Evolutionary conservation across 2,797 vertebrate genomes (phyloP), one percentile per base, ranked within the genome.

Genomic region (Jordanella pulchra): DNA sequence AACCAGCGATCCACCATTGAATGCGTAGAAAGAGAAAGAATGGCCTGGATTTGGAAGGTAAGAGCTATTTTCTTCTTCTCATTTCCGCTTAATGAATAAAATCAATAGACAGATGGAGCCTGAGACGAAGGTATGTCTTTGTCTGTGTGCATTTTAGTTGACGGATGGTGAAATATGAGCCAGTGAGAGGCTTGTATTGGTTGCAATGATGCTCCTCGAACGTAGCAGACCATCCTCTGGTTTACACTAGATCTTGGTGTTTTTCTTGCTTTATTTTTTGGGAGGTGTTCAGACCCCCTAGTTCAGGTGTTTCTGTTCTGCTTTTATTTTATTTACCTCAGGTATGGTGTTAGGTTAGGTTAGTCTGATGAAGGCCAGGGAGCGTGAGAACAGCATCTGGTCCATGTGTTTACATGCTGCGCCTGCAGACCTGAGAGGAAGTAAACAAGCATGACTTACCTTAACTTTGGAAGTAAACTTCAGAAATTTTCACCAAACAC

Each of bases 41-140:
- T 98, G 97, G 97, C 97, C 96, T 97, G 96, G 96, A 94, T 97
- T 91, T 95, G 96, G 92, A 98, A 98, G 97, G 97, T 98, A 95
- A 96, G 95, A 84, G 67, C 58, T 89, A 77, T 61, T 90, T 72
- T 47, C 64, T 25, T 58, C 88, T 70, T 18, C 63, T 50, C 14
- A 27, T 30, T 18, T 42, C 17, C 47, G 45, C 54, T 67, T 2
- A 25, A 35, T 32, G 30, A 51, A 50, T 4, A 14, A 42, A 12
- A n/a, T 21, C 17, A 1, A 35, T 13, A 47, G 55, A 55, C 32
- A 9, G 0, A 3, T 15, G 39, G 2, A 68, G 58, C 27, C 27
- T 11, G 65, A 76, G 73, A 44, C 64, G 72, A 44, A 64, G 27
- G 51, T 27, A 55, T 3, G 25, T 56, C n/a, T n/a, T 2, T 18